Percentiles rank a stretch among this genome's conserved stretches.
phyloP scores from a whole-genome alignment of 2,888 invertebrate genomes.

The Brassicogethes aeneus region DNA sequence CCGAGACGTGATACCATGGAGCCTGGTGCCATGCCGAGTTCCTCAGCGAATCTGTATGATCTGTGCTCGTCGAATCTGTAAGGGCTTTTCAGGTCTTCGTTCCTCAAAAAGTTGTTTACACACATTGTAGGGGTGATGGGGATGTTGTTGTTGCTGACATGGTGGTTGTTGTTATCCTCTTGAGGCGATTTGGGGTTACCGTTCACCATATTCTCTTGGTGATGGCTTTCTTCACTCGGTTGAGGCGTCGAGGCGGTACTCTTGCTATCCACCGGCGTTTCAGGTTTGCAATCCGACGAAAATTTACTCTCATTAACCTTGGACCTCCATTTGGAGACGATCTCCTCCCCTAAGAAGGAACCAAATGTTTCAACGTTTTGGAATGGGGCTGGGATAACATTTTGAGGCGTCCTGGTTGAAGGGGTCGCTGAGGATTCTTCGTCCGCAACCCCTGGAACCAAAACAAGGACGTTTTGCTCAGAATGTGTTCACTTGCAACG shows the following conservation, averaged over 20 bases:
- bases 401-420: too few species aligned
- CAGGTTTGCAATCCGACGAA: conserved; percentile 33
- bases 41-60: conserved; percentile 74
- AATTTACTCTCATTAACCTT: conserved; percentile 24
- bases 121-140: conserved; percentile 43
- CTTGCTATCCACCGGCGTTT: conserved; percentile 40
- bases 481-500: too few species aligned
- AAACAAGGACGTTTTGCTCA: conserved; percentile 10
- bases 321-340: conserved; percentile 66
- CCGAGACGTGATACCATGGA: conserved; percentile 77
- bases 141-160: conserved; percentile 45
- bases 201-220: conserved; percentile 33
- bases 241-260: conserved; percentile 44
- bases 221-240: conserved; percentile 35
- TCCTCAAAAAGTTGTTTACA: conserved; percentile 38
- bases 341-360: conserved; percentile 70
- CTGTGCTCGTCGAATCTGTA: conserved; percentile 69
- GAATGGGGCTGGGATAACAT: conserved; percentile 47
- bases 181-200: conserved; percentile 48
- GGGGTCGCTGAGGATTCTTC: conserved; percentile 22
- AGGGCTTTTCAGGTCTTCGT: conserved; percentile 51
- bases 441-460: conserved; percentile 27
- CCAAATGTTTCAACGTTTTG: conserved; percentile 65
- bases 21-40: conserved; percentile 68
- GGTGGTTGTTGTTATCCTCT: conserved; percentile 43